phyloP scores from a whole-genome alignment of 2,888 invertebrate species.

The Encarsia formosa region DNA sequence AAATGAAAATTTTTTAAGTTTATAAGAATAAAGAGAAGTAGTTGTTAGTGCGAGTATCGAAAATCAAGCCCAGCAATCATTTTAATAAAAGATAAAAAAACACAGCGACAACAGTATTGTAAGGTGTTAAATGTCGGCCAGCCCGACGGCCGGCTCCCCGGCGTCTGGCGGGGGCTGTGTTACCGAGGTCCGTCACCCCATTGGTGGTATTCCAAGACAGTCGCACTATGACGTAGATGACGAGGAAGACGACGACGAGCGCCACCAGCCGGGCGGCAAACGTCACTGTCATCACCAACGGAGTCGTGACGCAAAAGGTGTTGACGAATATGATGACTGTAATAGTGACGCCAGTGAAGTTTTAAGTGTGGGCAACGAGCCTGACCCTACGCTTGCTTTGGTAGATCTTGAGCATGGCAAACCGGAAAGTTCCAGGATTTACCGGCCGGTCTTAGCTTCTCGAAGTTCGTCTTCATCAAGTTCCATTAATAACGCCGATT shows the following conservation, averaged over 20 bases:
- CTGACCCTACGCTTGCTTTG: conserved; percentile 43
- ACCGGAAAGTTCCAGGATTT: no score
- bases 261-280: conserved; percentile 30
- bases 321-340: conserved; percentile 34
- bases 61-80: background rate
- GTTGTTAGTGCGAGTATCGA: background rate
- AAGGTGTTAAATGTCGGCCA: conserved; percentile 5
- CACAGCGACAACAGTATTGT: background rate
- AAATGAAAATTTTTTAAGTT: no score
- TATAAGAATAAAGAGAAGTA: no score
- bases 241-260: conserved; percentile 16
- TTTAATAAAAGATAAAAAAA: background rate
- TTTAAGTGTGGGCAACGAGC: conserved; percentile 76
- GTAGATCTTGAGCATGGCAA: no score
- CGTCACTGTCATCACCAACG: conserved; percentile 26
- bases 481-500: no score
- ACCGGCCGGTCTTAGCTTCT: no score
- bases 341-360: conserved; percentile 67
- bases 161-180: conserved; percentile 5
- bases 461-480: no score
- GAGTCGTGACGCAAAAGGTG: conserved; percentile 24
- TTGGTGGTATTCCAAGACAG: no score
- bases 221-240: no score
- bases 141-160: conserved; percentile 5
- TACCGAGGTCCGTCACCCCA: no score